Conservation (phyloP, 2,797 vertebrate genomes). For the Lerista edwardsae region DNA sequence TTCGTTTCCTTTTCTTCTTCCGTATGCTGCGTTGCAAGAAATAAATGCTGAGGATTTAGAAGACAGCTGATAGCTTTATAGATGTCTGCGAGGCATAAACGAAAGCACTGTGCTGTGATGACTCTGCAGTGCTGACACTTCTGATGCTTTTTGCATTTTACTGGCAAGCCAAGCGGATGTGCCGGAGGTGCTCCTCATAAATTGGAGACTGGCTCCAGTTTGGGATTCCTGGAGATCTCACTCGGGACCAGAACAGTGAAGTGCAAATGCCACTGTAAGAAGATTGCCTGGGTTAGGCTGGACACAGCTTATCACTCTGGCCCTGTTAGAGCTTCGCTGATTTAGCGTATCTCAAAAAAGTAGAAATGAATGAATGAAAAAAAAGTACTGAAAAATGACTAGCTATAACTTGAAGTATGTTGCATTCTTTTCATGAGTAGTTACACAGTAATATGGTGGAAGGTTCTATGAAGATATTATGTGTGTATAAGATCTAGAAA, state of each 20-base stretch:
- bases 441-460: neutral
- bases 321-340: too few species aligned
- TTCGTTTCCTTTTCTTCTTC: neutral
- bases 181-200: neutral
- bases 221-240: neutral
- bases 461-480: neutral
- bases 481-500: neutral
- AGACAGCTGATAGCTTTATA: conserved; percentile 1
- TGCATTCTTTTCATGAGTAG: neutral
- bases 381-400: neutral
- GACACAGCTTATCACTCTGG: too few species aligned
- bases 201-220: neutral
- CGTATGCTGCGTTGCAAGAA: neutral
- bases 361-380: too few species aligned
- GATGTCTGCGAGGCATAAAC: neutral
- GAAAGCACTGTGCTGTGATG: neutral
- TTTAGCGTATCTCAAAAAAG: too few species aligned
- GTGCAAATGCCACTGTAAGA: neutral
- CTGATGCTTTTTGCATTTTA: neutral
- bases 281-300: too few species aligned
- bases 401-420: neutral
- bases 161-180: neutral
- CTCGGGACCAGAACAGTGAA: neutral
- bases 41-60: neutral
- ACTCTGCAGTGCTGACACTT: neutral